Evolutionary conservation across 2,113 vertebrate species (phyloP).

Genomic region (Chloroceryle aenea): DNA sequence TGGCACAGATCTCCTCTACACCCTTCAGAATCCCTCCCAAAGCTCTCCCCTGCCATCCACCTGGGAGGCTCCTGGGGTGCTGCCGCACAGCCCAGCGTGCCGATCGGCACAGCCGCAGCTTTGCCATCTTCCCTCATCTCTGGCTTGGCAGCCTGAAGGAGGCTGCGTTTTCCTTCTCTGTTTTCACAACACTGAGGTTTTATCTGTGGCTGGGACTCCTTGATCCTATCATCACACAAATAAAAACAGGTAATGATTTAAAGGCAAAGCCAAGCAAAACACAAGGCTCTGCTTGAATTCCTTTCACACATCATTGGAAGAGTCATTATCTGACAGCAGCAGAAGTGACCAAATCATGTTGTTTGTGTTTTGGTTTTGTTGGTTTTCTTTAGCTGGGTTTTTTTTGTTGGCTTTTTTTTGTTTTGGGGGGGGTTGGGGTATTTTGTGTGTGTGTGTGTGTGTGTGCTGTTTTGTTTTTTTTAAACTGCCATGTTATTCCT

Average conservation of each 20-base stretch:
- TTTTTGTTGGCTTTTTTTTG: background rate
- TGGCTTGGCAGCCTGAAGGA: background rate
- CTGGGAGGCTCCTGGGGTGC: background rate
- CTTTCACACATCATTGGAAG: background rate
- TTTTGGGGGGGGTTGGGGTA: too few species aligned
- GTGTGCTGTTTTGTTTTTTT: background rate
- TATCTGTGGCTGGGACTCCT: conserved; percentile 40
- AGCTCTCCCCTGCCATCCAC: background rate
- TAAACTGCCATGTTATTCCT: background rate
- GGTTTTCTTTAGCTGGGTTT: too few species aligned
- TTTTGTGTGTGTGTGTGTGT: too few species aligned
- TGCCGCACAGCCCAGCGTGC: background rate
- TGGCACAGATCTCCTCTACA: background rate
- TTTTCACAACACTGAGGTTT: conserved; percentile 35
- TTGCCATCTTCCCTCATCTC: background rate
- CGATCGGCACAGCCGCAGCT: fast-evolving
- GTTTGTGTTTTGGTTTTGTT: background rate
- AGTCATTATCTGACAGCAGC: background rate
- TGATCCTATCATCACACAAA: conserved; percentile 50
- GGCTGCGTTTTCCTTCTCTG: conserved; percentile 2
- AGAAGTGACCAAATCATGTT: background rate
- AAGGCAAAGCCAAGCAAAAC: background rate
- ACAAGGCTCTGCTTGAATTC: background rate
- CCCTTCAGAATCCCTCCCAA: background rate
- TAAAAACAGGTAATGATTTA: conserved; percentile 39